Conservation (phyloP, 2,797 vertebrate genomes). For the Artibeus lituratus region DNA sequence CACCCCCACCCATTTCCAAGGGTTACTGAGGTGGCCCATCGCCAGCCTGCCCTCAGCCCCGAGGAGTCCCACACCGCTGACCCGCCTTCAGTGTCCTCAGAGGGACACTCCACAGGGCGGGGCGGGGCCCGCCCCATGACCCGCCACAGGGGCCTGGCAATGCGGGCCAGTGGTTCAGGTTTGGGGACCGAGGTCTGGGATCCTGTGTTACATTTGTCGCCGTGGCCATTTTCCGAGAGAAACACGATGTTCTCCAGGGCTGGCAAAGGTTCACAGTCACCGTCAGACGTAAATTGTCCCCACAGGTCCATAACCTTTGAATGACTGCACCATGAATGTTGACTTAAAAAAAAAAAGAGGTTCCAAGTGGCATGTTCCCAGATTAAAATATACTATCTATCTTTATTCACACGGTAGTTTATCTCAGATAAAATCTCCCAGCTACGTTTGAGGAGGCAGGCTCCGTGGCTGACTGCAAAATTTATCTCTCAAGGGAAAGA, state of each 20-base stretch:
- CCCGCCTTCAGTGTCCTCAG: not conserved
- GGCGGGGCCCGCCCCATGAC: rapidly evolving
- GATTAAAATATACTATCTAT: constrained; percentile 47
- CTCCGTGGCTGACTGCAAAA: not conserved
- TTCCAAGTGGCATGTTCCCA: not conserved
- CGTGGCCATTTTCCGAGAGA: not conserved
- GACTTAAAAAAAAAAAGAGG: constrained; percentile 1
- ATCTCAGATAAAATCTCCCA: constrained; percentile 51
- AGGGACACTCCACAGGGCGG: rapidly evolving
- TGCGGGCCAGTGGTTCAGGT: rapidly evolving
- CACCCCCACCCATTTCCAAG: too few species aligned
- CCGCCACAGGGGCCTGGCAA: rapidly evolving
- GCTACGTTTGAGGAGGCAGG: constrained; percentile 49
- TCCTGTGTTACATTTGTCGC: too few species aligned
- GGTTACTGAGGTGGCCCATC: rapidly evolving
- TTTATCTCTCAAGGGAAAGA: constrained; percentile 51
- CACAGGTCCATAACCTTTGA: not conserved
- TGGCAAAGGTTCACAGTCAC: not conserved
- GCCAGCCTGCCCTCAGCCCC: too few species aligned
- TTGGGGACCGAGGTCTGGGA: not conserved
- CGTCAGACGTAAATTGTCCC: not conserved
- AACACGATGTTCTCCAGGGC: not conserved
- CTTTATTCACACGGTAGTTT: constrained; percentile 41
- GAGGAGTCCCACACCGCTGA: rapidly evolving
- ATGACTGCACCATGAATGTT: not conserved